phyloP scores from a whole-genome alignment of 1,140 invertebrate species.

The Drosophila biarmipes region DNA sequence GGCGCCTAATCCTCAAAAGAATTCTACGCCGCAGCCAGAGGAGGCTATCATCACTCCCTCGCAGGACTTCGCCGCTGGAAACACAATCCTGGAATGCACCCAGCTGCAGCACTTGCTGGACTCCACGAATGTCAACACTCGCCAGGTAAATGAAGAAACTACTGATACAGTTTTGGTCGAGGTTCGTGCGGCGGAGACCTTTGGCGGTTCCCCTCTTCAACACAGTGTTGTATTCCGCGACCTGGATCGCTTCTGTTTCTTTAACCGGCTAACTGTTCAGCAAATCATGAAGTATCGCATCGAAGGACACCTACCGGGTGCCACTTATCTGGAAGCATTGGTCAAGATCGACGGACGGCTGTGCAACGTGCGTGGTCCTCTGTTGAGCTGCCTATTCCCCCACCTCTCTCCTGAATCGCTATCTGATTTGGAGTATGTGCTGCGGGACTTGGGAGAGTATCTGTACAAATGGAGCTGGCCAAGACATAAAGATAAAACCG shows the following conservation, averaged over 20 bases:
- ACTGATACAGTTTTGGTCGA: conserved; percentile 10
- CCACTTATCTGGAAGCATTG: conserved; percentile 41
- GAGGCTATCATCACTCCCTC: conserved; percentile 25
- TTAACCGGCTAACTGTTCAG: conserved; percentile 15
- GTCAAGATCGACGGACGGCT: conserved; percentile 17
- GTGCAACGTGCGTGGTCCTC: conserved; percentile 40
- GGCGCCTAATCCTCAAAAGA: not conserved
- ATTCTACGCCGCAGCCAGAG: too few relatives aligned
- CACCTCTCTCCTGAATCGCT: conserved; percentile 12
- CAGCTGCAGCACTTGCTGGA: conserved; percentile 42
- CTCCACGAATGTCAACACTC: not conserved
- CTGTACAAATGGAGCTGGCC: conserved; percentile 15
- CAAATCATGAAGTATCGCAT: conserved; percentile 44
- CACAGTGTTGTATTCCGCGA: conserved; percentile 32
- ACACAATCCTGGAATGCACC: conserved; percentile 51
- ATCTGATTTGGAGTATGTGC: conserved; percentile 33
- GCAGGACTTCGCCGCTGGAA: conserved; percentile 48
- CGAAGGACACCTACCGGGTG: conserved; percentile 30
- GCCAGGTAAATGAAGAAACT: conserved; percentile 51
- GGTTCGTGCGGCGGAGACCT: not conserved
- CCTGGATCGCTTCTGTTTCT: conserved; percentile 32
- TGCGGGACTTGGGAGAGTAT: conserved; percentile 39
- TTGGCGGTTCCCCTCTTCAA: too few relatives aligned
- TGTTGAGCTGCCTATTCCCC: conserved; percentile 40
- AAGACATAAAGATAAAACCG: not conserved